Conservation (phyloP, 2,113 vertebrate genomes). For the Electrona antarctica region DNA sequence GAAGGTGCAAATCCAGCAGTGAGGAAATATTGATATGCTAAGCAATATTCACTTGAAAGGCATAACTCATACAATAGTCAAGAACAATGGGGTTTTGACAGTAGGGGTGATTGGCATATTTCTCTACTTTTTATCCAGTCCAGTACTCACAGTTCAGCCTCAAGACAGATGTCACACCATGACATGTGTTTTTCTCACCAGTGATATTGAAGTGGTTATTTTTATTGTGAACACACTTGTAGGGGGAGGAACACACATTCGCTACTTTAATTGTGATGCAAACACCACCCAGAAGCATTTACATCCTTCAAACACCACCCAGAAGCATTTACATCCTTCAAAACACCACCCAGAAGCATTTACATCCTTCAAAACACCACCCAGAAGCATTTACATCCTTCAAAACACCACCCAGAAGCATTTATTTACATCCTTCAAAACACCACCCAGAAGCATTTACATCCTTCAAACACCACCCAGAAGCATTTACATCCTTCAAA, state of each 20-base stretch:
- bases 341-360: no score
- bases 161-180: constrained; percentile 44
- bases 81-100: constrained; percentile 45
- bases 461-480: constrained; percentile 23
- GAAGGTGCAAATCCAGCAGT: constrained; percentile 31
- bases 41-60: constrained; percentile 46
- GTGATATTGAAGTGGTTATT: constrained; percentile 39
- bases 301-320: constrained; percentile 19
- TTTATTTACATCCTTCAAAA: constrained; percentile 15
- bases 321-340: constrained; percentile 15
- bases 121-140: constrained; percentile 37
- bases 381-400: constrained; percentile 10
- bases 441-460: no score
- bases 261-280: constrained; percentile 23
- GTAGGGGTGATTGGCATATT: constrained; percentile 54
- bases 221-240: background rate
- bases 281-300: constrained; percentile 1
- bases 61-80: constrained; percentile 41
- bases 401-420: no score
- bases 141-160: constrained; percentile 41
- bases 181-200: constrained; percentile 48
- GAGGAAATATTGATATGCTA: constrained; percentile 44
- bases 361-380: constrained; percentile 17
- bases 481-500: constrained; percentile 15
- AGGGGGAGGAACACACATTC: constrained; percentile 32